Evolutionary conservation across 2,113 vertebrate species (phyloP).

Genomic region (Prinia subflava): DNA sequence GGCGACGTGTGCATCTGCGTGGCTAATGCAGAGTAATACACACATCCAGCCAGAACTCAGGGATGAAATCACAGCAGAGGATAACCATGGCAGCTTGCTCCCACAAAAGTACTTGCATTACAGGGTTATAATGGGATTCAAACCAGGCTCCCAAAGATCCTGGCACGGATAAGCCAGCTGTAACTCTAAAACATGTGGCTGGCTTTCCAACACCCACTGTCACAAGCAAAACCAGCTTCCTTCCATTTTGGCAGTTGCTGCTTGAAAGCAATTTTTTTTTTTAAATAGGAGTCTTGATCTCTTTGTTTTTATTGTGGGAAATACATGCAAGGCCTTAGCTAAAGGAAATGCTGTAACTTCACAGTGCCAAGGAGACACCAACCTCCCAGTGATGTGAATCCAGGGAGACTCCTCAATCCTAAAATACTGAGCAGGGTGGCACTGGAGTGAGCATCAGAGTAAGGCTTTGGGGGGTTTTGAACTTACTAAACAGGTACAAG

Average conservation of each 20-base stretch:
- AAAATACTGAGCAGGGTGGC: not conserved
- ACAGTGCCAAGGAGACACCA: not conserved
- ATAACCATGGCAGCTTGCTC: not conserved
- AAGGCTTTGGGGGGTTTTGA: not conserved
- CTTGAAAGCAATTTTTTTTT: not conserved
- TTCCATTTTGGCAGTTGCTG: not conserved
- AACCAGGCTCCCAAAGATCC: not conserved
- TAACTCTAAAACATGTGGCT: not conserved
- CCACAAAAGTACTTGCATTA: not conserved
- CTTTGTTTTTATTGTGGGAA: not conserved
- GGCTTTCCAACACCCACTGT: not conserved
- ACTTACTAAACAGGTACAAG: not conserved
- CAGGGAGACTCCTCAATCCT: not conserved
- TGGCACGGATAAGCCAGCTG: not conserved
- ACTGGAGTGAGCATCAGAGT: not conserved
- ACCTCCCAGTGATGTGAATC: not conserved
- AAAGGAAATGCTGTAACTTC: not conserved
- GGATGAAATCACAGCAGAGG: not conserved
- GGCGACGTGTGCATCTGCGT: not conserved
- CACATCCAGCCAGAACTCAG: fast-evolving
- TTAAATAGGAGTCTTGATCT: not conserved
- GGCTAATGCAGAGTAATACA: not conserved
- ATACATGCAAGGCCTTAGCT: not conserved
- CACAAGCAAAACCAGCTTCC: not conserved
- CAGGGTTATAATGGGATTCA: not conserved